These are phyloP conservation scores for Fulica atra DNA, from an alignment of 2,113 vertebrate species.

Conservation along the genomic window DNA sequence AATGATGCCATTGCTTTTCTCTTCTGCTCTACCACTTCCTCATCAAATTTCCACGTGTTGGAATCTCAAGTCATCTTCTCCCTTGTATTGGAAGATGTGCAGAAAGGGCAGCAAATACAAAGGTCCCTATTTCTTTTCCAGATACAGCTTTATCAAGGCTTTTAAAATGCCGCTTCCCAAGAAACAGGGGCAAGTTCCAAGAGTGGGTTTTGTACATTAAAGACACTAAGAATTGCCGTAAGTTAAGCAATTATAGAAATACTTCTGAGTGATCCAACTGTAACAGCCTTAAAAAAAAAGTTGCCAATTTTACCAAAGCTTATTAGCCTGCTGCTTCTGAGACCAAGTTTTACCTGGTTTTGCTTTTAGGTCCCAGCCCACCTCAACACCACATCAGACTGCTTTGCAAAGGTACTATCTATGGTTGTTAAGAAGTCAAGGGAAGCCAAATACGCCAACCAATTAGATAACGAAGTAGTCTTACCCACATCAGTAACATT, in stretches of 20 bases:
- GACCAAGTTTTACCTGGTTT: not conserved
- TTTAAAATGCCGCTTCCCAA: not conserved
- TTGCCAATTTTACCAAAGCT: not conserved
- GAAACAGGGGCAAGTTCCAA: not conserved
- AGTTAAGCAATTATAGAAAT: not conserved
- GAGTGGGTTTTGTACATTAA: not conserved
- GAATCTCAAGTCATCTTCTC: not conserved
- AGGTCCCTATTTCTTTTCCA: slow-evolving; percentile 5
- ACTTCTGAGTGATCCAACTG: not conserved
- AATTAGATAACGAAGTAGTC: not conserved
- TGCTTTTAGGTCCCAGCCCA: not conserved
- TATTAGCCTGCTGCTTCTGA: not conserved
- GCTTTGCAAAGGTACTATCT: not conserved
- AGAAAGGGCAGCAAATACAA: not conserved
- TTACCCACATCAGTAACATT: not conserved
- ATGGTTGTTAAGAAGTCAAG: not conserved
- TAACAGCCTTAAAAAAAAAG: not conserved
- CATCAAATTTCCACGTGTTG: not conserved
- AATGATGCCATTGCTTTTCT: not conserved
- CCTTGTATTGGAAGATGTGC: not conserved
- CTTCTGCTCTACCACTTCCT: not conserved
- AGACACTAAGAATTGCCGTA: not conserved
- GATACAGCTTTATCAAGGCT: slow-evolving; percentile 14
- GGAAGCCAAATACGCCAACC: not conserved
- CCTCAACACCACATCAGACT: not conserved